Conservation (phyloP, 2,113 vertebrate species). For the Condylura cristata region DNA sequence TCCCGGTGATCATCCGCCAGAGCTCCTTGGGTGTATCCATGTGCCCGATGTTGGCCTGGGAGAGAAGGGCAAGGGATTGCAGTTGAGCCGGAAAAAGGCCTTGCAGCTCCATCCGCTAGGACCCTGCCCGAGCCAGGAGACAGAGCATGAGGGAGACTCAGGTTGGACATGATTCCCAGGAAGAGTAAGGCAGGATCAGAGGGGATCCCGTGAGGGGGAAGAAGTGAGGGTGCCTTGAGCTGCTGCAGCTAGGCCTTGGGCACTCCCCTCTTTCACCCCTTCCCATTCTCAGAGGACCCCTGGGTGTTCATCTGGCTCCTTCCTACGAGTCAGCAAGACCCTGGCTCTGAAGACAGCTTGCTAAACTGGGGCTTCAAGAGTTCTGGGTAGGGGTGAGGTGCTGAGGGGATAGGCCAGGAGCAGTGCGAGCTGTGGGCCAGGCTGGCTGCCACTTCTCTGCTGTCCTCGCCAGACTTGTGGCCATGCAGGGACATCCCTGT, state of each 20-base stretch:
- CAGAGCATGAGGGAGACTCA: background rate
- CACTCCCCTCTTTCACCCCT: too few species aligned
- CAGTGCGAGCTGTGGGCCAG: background rate
- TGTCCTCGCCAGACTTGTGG: background rate
- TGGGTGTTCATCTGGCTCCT: background rate
- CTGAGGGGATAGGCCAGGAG: background rate
- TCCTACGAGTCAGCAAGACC: background rate
- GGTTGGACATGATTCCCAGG: background rate
- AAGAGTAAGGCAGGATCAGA: background rate
- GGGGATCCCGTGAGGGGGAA: background rate
- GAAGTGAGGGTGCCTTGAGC: background rate
- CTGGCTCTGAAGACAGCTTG: conserved; percentile 4
- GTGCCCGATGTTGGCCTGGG: conserved; percentile 97
- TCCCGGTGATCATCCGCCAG: conserved; percentile 98
- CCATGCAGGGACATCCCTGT: background rate
- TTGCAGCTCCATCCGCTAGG: background rate
- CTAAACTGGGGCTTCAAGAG: background rate
- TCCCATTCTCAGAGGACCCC: too few species aligned
- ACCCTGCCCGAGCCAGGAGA: background rate
- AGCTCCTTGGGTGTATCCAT: conserved; percentile 98
- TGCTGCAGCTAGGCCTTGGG: conserved; percentile 68
- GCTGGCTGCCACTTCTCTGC: background rate
- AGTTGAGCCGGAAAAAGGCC: background rate
- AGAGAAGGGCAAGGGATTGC: background rate
- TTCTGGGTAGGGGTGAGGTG: background rate